Evolutionary conservation across 1,140 invertebrate species (phyloP).

Genomic region (Aphidius gifuensis): DNA sequence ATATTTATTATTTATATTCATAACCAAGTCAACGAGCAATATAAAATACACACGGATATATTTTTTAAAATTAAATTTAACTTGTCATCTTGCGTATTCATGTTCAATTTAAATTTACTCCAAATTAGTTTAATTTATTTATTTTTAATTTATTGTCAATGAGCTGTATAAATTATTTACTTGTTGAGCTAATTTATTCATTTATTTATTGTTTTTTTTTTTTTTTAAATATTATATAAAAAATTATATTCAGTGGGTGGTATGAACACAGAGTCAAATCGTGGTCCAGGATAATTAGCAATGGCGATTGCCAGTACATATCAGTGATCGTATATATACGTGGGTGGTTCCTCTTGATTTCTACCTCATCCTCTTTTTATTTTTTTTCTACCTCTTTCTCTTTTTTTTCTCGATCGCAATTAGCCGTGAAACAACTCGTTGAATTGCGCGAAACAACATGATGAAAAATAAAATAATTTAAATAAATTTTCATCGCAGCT

Average conservation of each 20-base stretch:
- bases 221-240: background rate
- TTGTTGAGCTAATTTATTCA: too few species aligned
- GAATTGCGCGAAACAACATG: constrained; percentile 4
- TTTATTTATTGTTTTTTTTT: too few species aligned
- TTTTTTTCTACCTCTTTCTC: background rate
- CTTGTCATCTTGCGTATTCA: too few species aligned
- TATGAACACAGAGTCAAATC: constrained; percentile 7
- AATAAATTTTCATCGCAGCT: too few species aligned
- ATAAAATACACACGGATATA: too few species aligned
- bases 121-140: too few species aligned
- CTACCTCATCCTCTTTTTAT: background rate
- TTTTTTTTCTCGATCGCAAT: constrained; percentile 15
- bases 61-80: too few species aligned
- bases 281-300: constrained; percentile 24
- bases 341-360: constrained; percentile 19
- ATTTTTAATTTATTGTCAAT: too few species aligned
- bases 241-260: constrained; percentile 19
- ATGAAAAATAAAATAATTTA: background rate
- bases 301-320: constrained; percentile 20
- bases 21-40: too few species aligned
- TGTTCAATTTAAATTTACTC: too few species aligned
- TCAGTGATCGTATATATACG: constrained; percentile 23
- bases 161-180: too few species aligned
- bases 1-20: too few species aligned
- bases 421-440: constrained; percentile 20